Conservation (phyloP, 2,113 vertebrate genomes). For the Edolisoma coerulescens region DNA sequence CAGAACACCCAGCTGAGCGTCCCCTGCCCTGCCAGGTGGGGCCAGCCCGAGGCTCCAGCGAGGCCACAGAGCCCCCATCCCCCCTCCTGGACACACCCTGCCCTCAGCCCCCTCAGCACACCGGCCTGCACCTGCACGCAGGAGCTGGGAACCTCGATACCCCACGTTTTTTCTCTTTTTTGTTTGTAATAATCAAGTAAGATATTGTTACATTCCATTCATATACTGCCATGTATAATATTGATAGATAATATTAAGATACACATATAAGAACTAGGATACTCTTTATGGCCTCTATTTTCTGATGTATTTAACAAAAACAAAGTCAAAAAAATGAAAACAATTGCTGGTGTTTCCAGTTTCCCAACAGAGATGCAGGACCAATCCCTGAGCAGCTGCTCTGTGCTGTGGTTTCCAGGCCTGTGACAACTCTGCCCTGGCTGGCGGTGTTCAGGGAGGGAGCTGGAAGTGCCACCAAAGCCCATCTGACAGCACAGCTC, state of each 20-base stretch:
- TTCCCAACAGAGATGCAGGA: conserved; percentile 4
- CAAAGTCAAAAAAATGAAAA: not conserved
- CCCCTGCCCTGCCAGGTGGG: not conserved
- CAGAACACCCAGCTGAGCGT: not conserved
- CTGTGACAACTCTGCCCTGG: not conserved
- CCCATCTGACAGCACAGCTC: not conserved
- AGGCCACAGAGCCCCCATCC: not conserved
- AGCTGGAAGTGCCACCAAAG: not conserved
- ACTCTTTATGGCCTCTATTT: not conserved
- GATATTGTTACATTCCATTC: conserved; percentile 9
- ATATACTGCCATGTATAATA: not conserved
- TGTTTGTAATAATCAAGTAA: not conserved
- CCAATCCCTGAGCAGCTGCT: not conserved
- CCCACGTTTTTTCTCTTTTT: not conserved
- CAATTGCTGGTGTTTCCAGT: conserved; percentile 67
- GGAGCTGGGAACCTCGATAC: not conserved
- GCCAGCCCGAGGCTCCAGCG: not conserved
- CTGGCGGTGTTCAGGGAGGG: not conserved
- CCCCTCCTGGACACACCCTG: not conserved
- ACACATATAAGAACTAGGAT: not conserved
- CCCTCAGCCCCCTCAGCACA: not conserved
- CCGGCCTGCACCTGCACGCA: not conserved
- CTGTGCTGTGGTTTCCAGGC: not conserved
- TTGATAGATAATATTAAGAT: not conserved
- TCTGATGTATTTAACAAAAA: not conserved